phyloP scores from a whole-genome alignment of 2,888 invertebrate species.

The Oegoconia quadripuncta region DNA sequence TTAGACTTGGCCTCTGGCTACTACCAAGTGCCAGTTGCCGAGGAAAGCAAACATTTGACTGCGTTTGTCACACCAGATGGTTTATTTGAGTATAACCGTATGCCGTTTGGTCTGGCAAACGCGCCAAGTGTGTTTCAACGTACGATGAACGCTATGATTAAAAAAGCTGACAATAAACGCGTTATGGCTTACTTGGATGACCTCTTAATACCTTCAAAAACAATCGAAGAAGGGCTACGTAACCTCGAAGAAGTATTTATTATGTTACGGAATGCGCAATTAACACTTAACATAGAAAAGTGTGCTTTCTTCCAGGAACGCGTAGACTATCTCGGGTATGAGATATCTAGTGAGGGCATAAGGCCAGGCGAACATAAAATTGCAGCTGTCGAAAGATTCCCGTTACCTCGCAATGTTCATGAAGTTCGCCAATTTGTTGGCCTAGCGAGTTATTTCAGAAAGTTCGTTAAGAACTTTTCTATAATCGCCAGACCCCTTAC shows the following conservation, averaged over 20 bases:
- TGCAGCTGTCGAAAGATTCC: slow-evolving; percentile 4
- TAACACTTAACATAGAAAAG: background rate
- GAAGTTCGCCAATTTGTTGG: slow-evolving; percentile 22
- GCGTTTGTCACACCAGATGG: too few relatives aligned
- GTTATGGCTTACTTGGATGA: slow-evolving; percentile 15
- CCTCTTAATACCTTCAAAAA: slow-evolving; percentile 6
- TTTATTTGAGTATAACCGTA: slow-evolving; percentile 10
- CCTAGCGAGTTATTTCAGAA: slow-evolving; percentile 18
- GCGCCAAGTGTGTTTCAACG: slow-evolving; percentile 16
- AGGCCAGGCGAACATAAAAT: slow-evolving; percentile 3
- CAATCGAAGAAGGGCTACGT: slow-evolving; percentile 8
- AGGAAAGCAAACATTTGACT: too few relatives aligned
- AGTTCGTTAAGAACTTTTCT: slow-evolving; percentile 12
- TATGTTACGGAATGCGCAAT: slow-evolving; percentile 5
- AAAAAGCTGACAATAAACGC: background rate
- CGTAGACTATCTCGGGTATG: slow-evolving; percentile 13
- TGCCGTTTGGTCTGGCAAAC: slow-evolving; percentile 13
- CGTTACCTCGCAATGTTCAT: slow-evolving; percentile 14
- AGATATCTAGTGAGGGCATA: slow-evolving; percentile 7
- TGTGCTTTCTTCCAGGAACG: background rate
- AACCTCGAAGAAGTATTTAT: slow-evolving; percentile 3
- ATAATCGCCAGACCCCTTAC: slow-evolving; percentile 1
- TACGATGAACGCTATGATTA: slow-evolving; percentile 12
- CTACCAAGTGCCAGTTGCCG: too few relatives aligned
- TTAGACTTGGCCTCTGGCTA: too few relatives aligned